These are phyloP conservation scores for Gallinago stenura DNA, from an alignment of 2,797 vertebrate genomes.

Conservation along the genomic window DNA sequence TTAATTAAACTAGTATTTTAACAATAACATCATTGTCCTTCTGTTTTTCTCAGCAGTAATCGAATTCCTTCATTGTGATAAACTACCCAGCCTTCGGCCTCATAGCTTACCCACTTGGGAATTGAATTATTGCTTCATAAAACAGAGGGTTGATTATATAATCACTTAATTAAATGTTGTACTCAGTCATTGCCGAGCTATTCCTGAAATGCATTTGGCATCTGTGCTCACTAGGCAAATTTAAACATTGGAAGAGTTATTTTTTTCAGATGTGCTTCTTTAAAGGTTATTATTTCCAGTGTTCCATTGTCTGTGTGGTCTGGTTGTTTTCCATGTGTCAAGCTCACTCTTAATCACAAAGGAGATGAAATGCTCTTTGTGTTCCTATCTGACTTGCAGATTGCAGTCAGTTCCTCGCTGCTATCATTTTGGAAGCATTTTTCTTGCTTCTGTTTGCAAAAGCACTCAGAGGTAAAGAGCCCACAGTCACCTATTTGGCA, in stretches of 20 bases:
- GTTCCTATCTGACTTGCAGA: constrained; percentile 43
- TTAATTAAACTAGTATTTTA: constrained; percentile 66
- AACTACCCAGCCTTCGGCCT: constrained; percentile 56
- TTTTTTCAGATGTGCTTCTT: constrained; percentile 51
- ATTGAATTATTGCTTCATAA: constrained; percentile 74
- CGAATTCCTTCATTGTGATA: constrained; percentile 65
- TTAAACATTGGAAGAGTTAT: constrained; percentile 29
- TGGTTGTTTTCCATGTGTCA: constrained; percentile 54
- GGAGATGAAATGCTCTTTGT: constrained; percentile 52
- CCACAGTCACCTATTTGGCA: neutral
- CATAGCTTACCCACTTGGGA: constrained; percentile 63
- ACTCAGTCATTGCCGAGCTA: constrained; percentile 68
- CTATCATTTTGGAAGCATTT: neutral
- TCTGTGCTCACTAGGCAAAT: constrained; percentile 30
- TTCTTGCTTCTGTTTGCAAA: constrained; percentile 24
- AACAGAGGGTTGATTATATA: constrained; percentile 73
- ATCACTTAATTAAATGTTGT: constrained; percentile 78
- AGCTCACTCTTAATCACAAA: constrained; percentile 45
- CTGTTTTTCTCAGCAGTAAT: constrained; percentile 62
- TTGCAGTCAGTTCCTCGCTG: constrained; percentile 12
- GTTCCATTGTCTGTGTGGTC: constrained; percentile 60
- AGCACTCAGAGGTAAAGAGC: neutral
- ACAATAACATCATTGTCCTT: constrained; percentile 50
- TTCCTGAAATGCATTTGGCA: constrained; percentile 69
- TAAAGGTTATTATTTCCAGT: constrained; percentile 57